Base-by-base conservation (phyloP, 2,888 invertebrate genomes). In the Caenorhabditis sp. region DNA sequence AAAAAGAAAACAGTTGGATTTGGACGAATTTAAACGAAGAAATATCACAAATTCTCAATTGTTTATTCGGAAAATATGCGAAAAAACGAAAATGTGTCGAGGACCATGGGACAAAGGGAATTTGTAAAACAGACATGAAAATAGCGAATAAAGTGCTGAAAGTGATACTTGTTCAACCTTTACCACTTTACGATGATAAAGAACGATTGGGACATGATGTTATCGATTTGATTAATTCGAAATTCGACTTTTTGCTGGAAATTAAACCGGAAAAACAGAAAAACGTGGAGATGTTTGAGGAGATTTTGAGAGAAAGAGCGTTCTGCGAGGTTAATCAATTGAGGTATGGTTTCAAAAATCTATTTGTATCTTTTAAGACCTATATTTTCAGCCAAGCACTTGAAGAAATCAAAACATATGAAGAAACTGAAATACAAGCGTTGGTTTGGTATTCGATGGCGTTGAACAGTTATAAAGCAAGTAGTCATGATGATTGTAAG, bases 181-280 rank as follows among this genome's bases (percentile, higher is more conserved):
- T 80, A 36, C 80, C 80, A 20, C 31, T 71, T 5, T 69, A 74
- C 52, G 80, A 80, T 59, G 80, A 80, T 43, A 75, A 74, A 43
- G 80, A 80, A 27, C 56, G 70, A 38, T 61, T 80, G 2, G 49
- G 61, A 25, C 77, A 77, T 57, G 80, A 80, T 31, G 66, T 77
- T 8, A 43, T 64, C 8, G 80, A 80, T 0, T 50, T 80, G 53
- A 36, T 80, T 10, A 58, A 66, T 36, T 43, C 68, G 31, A 72
- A 71, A 52, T 77, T 74, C 49, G 54, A 69, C 1, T 64, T 59
- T 17, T 27, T 74, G 12, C 43, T 80, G 10, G 53, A 68, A 31
- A 26, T 77, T 1, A 54, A 64, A 1, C 25, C 59, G 3, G 67
- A 73, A 36, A 70, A 69, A 59, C 27, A 63, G 26, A 36, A 62